Percentiles rank a stretch among this genome's conserved stretches.
phyloP scores from a whole-genome alignment of 2,113 vertebrate genomes.

The Alligator sinensis region DNA sequence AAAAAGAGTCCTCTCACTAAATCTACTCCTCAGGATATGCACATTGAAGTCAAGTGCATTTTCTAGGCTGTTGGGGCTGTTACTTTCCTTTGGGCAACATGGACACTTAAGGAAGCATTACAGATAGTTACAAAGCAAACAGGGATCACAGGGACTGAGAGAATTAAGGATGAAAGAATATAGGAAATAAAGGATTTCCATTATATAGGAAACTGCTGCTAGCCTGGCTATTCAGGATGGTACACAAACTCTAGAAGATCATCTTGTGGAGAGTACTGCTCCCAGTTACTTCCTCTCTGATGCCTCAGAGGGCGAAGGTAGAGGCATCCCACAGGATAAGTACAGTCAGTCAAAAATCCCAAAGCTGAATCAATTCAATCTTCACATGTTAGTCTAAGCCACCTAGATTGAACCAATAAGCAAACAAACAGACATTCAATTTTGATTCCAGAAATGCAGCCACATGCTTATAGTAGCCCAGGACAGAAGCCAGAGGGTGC shows the following conservation, averaged over 20 bases:
- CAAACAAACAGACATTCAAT: no score
- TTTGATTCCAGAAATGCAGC: no score
- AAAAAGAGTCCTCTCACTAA: no score
- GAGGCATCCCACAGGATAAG: no score
- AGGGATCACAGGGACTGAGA: neutral
- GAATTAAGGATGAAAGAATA: no score
- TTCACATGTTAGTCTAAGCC: no score
- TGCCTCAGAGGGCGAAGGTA: neutral
- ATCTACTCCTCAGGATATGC: neutral
- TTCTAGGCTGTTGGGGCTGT: neutral
- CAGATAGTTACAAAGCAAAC: neutral
- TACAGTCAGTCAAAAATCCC: no score
- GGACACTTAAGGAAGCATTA: neutral
- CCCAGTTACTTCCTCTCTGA: neutral
- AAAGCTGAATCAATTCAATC: no score
- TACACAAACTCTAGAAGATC: neutral
- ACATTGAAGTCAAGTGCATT: neutral
- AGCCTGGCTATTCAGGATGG: neutral
- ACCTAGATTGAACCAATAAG: no score
- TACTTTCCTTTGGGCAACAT: neutral
- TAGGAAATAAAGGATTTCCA: no score
- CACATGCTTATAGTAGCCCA: no score
- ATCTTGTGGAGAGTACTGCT: constrained; percentile 40
- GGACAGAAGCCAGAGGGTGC: no score
- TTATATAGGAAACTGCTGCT: neutral